Conservation (phyloP, 2,113 vertebrate species). For the Phocoena sinus region DNA sequence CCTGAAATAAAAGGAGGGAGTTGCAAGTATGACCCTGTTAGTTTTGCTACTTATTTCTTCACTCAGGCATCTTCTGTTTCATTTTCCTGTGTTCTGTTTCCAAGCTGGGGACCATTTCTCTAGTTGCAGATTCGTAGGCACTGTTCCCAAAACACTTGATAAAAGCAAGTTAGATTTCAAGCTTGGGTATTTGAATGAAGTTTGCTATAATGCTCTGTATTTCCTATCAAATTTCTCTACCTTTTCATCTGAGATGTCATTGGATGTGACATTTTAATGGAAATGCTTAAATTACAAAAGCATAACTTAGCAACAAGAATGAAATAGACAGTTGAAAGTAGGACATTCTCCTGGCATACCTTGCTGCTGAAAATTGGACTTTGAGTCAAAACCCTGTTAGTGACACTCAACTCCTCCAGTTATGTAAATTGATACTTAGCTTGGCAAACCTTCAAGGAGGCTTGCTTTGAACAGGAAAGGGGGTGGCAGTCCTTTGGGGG, state of each 20-base stretch:
- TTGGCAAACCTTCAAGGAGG: constrained; percentile 60
- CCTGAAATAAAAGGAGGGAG: not conserved
- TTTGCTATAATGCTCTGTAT: not conserved
- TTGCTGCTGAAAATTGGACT: constrained; percentile 40
- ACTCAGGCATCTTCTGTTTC: fast-evolving
- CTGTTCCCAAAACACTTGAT: not conserved
- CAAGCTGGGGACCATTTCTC: not conserved
- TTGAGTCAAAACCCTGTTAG: not conserved
- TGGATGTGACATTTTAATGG: constrained; percentile 48
- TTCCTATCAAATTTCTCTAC: constrained; percentile 10
- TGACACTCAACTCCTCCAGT: constrained; percentile 43
- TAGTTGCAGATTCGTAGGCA: not conserved
- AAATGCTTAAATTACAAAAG: constrained; percentile 58
- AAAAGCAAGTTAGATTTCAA: not conserved
- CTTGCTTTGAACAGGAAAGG: constrained; percentile 64
- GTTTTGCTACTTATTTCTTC: not conserved
- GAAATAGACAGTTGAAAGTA: not conserved
- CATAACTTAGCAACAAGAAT: constrained; percentile 41
- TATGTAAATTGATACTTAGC: constrained; percentile 55
- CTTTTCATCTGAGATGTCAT: constrained; percentile 42
- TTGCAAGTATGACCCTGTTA: fast-evolving
- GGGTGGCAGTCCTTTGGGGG: constrained; percentile 10
- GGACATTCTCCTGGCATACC: constrained; percentile 7
- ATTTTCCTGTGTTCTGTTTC: not conserved
- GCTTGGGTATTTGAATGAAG: not conserved